Conservation (phyloP, 2,113 vertebrate genomes). For the Lophius piscatorius region DNA sequence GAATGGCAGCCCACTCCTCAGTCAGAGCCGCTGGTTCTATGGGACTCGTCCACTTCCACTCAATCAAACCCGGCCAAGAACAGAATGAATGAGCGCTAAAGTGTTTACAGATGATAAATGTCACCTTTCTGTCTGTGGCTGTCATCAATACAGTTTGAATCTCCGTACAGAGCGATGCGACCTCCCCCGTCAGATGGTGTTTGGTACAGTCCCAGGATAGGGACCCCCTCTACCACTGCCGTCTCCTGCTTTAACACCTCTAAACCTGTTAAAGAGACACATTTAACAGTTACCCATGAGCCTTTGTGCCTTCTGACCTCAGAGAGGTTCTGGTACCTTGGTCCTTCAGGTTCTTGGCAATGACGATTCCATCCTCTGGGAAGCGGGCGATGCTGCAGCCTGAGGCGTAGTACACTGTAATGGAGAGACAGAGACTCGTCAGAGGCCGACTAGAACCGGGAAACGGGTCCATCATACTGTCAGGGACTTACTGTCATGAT, state of each 20-base stretch:
- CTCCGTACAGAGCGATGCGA: conserved; percentile 92
- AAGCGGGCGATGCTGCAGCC: conserved; percentile 97
- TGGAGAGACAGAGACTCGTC: background rate
- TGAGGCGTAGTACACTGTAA: conserved; percentile 95
- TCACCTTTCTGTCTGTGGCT: conserved; percentile 97
- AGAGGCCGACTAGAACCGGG: background rate
- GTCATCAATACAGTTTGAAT: conserved; percentile 97
- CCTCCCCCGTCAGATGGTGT: conserved; percentile 90
- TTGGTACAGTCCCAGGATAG: conserved; percentile 95
- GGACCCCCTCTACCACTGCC: conserved; percentile 89
- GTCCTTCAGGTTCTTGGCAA: conserved; percentile 95
- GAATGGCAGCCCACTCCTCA: too few relatives aligned
- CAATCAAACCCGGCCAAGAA: too few relatives aligned
- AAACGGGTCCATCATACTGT: too few relatives aligned
- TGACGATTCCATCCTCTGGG: conserved; percentile 94
- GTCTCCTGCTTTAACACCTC: conserved; percentile 98
- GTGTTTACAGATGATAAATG: background rate
- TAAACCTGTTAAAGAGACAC: conserved; percentile 79
- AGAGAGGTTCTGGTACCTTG: conserved; percentile 84
- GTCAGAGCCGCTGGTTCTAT: too few relatives aligned
- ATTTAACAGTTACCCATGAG: background rate
- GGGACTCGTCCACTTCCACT: too few relatives aligned
- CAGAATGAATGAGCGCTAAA: too few relatives aligned
- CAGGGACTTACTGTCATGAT: conserved; percentile 95
- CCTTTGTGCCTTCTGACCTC: background rate